phyloP scores from a whole-genome alignment of 2,113 vertebrate species.

The Fulmarus glacialis region DNA sequence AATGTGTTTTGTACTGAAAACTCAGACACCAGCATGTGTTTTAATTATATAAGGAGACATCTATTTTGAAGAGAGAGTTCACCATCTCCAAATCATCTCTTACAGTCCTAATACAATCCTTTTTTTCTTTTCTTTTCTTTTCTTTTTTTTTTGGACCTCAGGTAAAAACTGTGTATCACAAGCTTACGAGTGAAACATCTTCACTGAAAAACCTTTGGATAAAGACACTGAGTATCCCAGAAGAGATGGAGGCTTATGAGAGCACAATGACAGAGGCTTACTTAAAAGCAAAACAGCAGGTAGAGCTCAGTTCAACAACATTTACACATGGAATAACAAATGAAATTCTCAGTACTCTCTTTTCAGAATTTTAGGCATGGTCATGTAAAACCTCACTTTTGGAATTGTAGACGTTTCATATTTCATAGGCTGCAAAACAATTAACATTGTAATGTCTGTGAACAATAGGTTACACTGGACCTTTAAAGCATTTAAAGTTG shows the following conservation, averaged over 20 bases:
- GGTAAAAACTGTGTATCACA: constrained; percentile 83
- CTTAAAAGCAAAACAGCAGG: constrained; percentile 48
- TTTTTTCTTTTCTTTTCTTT: too few species aligned
- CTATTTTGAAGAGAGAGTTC: background rate
- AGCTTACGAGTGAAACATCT: constrained; percentile 73
- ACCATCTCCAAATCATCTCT: background rate
- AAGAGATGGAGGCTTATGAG: background rate
- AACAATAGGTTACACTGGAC: background rate
- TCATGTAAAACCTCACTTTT: accelerated
- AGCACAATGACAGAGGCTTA: background rate
- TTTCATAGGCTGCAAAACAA: background rate
- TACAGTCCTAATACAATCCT: accelerated
- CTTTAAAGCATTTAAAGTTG: background rate
- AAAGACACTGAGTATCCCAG: background rate
- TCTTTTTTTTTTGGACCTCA: background rate
- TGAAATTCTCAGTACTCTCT: background rate
- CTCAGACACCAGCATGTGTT: background rate
- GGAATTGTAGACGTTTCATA: accelerated
- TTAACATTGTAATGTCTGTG: background rate
- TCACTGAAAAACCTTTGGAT: constrained; percentile 72
- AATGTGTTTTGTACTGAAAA: background rate
- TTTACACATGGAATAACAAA: background rate
- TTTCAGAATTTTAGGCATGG: background rate
- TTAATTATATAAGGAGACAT: background rate
- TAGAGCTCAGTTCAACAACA: background rate